Base-by-base conservation (phyloP, 2,113 vertebrate species). In the Aythya baeri region DNA sequence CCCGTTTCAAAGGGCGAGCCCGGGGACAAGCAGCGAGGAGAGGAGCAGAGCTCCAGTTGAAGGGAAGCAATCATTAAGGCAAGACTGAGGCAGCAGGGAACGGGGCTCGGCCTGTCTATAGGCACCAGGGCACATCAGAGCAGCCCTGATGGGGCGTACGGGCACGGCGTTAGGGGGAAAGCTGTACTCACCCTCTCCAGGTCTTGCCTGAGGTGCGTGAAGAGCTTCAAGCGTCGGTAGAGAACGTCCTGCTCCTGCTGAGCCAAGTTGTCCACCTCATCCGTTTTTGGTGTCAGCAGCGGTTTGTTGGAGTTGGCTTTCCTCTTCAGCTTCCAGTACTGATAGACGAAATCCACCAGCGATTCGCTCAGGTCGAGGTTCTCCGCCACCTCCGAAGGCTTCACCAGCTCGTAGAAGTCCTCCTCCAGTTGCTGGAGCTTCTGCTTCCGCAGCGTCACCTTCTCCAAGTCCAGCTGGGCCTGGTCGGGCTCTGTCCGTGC, bases 271-370 rank as follows among this genome's bases (percentile, higher is more conserved):
- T 99, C 99, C 96, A 99, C 99, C 96, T 99, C 99, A 8, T 99
- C 99, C 0, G 98, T 98, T 98, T 99, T 99, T 93, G 98, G 98
- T 34, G 98, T 98, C 97, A 99, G 97, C 91, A 99, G 98, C 0
- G 99, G 99, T 63, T 98, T 99, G 97, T 99, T 99, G 88, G 98
- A 98, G 74, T 99, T 99, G 58, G 98, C 97, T 98, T 99, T 99
- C 96, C 99, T 98, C 96, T 99, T 99, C 90, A 99, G 95, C 94
- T 99, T 99, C 99, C 99, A 99, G 98, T 99, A 99, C 96, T 99
- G 99, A 95, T 99, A 99, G 91, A 99, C 97, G 96, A 99, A 99
- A 95, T 99, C 99, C 71, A 99, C 99, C 91, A 99, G 95, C 0
- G 95, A 96, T 57, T 98, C 96, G 0, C 98, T 98, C 62, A 99